phyloP scores from a whole-genome alignment of 92 coral and sea anemone species.

The Desmophyllum pertusum region DNA sequence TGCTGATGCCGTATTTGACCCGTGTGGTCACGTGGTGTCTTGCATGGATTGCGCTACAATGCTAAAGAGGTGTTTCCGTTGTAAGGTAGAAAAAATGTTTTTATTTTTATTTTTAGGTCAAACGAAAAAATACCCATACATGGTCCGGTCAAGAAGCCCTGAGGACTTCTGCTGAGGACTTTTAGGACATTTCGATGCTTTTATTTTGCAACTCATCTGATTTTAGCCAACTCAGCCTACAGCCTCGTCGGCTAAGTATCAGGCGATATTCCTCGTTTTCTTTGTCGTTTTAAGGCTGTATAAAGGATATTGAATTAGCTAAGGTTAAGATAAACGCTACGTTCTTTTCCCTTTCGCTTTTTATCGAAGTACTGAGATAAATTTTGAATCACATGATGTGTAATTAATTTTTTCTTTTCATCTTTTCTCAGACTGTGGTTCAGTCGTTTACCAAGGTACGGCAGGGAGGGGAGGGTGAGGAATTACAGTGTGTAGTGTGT shows the following conservation, averaged over 20 bases:
- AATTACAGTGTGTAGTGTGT: slow-evolving; percentile 70
- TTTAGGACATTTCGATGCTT: too few species aligned
- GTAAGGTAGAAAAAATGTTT: slow-evolving; percentile 51
- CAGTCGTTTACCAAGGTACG: slow-evolving; percentile 42
- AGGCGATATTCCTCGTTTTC: too few species aligned
- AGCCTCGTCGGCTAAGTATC: too few species aligned
- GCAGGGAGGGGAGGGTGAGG: slow-evolving; percentile 33
- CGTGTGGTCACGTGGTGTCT: slow-evolving; percentile 81
- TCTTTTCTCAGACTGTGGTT: slow-evolving; percentile 43
- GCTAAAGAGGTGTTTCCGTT: slow-evolving; percentile 73
- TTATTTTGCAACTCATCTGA: too few species aligned
- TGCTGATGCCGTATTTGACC: slow-evolving; percentile 70
- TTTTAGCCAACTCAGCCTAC: too few species aligned
- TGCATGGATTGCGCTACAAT: slow-evolving; percentile 72
- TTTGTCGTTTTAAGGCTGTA: too few species aligned
- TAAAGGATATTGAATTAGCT: too few species aligned
- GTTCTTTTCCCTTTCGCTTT: too few species aligned
- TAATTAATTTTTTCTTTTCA: background rate
- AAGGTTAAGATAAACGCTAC: too few species aligned
- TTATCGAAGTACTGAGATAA: background rate
- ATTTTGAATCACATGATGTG: background rate
- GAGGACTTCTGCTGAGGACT: too few species aligned
- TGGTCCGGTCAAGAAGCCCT: too few species aligned
- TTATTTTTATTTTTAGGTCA: background rate
- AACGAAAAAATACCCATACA: too few species aligned